These are phyloP conservation scores for Nemotelus nigrinus DNA, from an alignment of 2,888 invertebrate species.

Conservation along the genomic window DNA sequence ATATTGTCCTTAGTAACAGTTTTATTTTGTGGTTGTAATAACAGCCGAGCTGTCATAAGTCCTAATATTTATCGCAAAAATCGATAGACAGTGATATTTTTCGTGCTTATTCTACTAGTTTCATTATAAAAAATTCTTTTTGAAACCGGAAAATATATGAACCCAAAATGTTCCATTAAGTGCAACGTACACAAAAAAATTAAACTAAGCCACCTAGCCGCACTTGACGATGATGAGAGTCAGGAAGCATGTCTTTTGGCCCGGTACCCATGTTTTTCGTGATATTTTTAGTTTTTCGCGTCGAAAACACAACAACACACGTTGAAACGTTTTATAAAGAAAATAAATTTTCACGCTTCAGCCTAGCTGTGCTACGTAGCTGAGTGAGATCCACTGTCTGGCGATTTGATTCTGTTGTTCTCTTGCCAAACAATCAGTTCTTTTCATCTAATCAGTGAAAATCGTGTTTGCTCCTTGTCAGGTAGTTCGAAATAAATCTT, in stretches of 20 bases:
- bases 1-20: no score
- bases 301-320: slow-evolving; percentile 7
- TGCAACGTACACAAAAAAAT: no score
- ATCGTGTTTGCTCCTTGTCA: slow-evolving; percentile 15
- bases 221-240: no score
- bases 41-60: no score
- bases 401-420: slow-evolving; percentile 39
- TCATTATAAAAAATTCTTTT: no score
- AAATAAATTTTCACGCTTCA: slow-evolving; percentile 35
- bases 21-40: no score
- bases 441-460: slow-evolving; percentile 35
- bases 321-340: slow-evolving; percentile 35
- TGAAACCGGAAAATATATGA: no score
- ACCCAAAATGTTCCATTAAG: no score
- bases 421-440: slow-evolving; percentile 43
- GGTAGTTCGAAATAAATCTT: neutral
- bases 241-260: slow-evolving; percentile 33
- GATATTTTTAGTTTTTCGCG: slow-evolving; percentile 46
- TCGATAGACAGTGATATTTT: no score
- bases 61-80: no score
- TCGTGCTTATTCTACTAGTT: no score
- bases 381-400: slow-evolving; percentile 18
- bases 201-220: no score
- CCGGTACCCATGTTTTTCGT: slow-evolving; percentile 42
- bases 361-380: neutral